Evolutionary conservation across 2,113 vertebrate species (phyloP).

Genomic region (Eretmochelys imbricata): DNA sequence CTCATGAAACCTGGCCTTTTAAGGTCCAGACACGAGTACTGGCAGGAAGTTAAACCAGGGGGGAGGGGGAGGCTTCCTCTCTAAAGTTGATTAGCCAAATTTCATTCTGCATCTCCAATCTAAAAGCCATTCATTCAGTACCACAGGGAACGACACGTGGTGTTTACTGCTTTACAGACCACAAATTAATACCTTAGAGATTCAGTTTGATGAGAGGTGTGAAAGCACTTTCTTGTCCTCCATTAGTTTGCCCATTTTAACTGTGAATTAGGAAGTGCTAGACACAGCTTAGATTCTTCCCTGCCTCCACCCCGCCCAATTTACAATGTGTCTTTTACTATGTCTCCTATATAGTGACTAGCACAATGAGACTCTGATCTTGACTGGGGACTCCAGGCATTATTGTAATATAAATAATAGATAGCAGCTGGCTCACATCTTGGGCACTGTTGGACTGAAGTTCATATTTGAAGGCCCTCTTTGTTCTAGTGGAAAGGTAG

Average conservation of each 20-base stretch:
- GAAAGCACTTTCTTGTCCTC: neutral
- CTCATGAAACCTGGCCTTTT: too few relatives aligned
- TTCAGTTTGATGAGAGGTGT: neutral
- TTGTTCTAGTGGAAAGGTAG: neutral
- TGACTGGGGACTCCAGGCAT: neutral
- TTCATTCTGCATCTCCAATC: neutral
- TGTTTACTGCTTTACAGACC: neutral
- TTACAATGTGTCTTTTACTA: too few relatives aligned
- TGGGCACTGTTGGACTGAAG: constrained; percentile 17
- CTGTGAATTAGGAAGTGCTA: neutral
- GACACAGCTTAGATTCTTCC: neutral
- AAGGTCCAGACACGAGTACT: too few relatives aligned
- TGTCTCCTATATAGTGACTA: neutral
- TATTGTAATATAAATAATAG: neutral
- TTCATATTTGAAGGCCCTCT: neutral
- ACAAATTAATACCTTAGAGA: neutral
- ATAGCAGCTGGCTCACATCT: too few relatives aligned
- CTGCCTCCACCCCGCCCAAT: too few relatives aligned
- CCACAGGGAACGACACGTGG: neutral
- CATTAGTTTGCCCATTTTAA: neutral
- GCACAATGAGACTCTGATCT: neutral
- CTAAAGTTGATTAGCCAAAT: neutral
- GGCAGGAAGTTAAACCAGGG: too few relatives aligned
- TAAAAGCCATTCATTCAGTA: too few relatives aligned
- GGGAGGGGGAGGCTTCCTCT: too few relatives aligned